Percentiles rank a stretch among this genome's conserved stretches.
Evolutionary conservation across 2,113 vertebrate species (phyloP).

Genomic region (Haemorhous mexicanus): DNA sequence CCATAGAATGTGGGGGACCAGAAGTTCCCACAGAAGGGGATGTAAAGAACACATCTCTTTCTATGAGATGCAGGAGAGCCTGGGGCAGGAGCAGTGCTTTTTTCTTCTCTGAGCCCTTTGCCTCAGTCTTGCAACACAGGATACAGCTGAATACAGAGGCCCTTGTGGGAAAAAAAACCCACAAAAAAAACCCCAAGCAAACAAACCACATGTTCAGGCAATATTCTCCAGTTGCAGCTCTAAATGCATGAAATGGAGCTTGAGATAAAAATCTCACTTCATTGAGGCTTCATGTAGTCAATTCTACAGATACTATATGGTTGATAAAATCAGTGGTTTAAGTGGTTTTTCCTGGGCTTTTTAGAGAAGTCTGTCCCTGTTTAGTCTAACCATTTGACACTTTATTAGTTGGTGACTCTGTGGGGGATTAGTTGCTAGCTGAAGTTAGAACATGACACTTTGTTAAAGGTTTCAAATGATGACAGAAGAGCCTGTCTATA

Average conservation of each 20-base stretch:
- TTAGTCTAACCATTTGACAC: conserved; percentile 34
- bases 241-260: neutral
- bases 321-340: neutral
- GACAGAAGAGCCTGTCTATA: neutral
- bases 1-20: neutral
- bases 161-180: neutral
- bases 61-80: neutral
- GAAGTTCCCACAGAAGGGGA: neutral
- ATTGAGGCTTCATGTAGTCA: neutral
- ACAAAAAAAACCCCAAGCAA: neutral
- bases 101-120: neutral
- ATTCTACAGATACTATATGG: neutral
- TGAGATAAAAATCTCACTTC: neutral
- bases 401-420: neutral
- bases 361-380: neutral
- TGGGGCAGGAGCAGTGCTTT: neutral
- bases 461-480: neutral
- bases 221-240: neutral
- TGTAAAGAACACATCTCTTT: rapidly evolving
- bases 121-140: neutral
- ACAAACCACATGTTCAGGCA: neutral
- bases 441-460: neutral
- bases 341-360: neutral
- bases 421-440: neutral
- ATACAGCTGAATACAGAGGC: neutral